Percentiles rank a stretch among this genome's conserved stretches.
Conservation (phyloP, 2,888 invertebrate species). For the Cryptus armator region DNA sequence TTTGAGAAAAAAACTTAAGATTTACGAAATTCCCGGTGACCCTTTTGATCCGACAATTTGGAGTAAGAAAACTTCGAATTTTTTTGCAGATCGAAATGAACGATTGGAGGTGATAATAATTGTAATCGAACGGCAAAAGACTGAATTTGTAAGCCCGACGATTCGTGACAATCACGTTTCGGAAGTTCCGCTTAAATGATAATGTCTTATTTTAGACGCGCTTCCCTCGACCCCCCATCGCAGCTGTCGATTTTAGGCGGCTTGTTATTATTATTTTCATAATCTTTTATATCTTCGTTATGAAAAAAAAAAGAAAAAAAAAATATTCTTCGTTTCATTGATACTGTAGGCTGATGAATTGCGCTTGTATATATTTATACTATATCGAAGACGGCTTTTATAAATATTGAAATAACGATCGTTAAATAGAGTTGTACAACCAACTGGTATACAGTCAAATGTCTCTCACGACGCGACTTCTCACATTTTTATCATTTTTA, state of each 20-base stretch:
- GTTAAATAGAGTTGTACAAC: not conserved
- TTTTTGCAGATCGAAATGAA: slow-evolving; percentile 32
- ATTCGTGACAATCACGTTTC: slow-evolving; percentile 55
- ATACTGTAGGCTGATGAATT: not conserved
- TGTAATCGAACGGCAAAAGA: slow-evolving; percentile 68
- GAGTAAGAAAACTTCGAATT: slow-evolving; percentile 43
- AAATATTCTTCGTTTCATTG: not conserved
- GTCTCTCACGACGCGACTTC: not conserved
- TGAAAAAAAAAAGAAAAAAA: slow-evolving; percentile 10
- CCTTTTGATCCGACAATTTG: not conserved
- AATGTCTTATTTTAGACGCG: slow-evolving; percentile 43
- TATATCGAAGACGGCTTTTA: slow-evolving; percentile 20
- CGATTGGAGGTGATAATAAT: slow-evolving; percentile 46
- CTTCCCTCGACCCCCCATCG: too few relatives aligned
- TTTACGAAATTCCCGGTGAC: too few relatives aligned
- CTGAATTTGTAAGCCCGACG: slow-evolving; percentile 68
- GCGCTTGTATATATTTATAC: slow-evolving; percentile 41
- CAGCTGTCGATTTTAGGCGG: too few relatives aligned
- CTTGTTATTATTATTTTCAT: slow-evolving; percentile 39
- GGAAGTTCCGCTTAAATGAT: slow-evolving; percentile 45
- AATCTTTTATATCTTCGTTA: slow-evolving; percentile 42
- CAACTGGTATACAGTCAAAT: not conserved
- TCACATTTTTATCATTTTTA: too few relatives aligned
- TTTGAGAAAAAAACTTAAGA: too few relatives aligned
- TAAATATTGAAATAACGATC: not conserved